These are phyloP conservation scores for Brachirus orientalis DNA, from an alignment of 2,113 vertebrate species.

Conservation along the genomic window DNA sequence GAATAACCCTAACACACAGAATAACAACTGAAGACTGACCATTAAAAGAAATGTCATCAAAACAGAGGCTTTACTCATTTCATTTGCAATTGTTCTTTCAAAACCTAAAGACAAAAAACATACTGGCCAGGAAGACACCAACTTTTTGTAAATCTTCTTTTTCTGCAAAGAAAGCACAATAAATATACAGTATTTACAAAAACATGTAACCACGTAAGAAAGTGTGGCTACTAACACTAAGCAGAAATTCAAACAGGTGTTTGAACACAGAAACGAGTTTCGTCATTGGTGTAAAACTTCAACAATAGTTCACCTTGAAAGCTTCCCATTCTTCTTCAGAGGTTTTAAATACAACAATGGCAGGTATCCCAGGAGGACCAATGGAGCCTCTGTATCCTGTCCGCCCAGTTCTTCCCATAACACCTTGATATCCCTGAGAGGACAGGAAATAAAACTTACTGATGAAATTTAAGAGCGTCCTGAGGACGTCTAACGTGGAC, in stretches of 20 bases:
- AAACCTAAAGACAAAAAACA: conserved; percentile 20
- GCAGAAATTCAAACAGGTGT: neutral
- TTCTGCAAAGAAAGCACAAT: conserved; percentile 58
- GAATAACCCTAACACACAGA: neutral
- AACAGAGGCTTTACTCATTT: neutral
- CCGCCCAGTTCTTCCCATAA: conserved; percentile 76
- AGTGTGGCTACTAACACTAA: no score
- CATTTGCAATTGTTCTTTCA: fast-evolving
- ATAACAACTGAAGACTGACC: neutral
- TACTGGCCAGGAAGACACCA: conserved; percentile 80
- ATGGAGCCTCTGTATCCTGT: conserved; percentile 75
- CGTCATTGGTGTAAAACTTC: neutral
- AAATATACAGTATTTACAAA: neutral
- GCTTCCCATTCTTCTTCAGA: conserved; percentile 81
- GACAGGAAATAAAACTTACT: neutral
- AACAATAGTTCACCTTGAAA: conserved; percentile 73
- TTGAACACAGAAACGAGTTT: neutral
- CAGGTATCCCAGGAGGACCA: conserved; percentile 79
- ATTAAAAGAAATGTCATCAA: neutral
- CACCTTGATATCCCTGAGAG: conserved; percentile 76
- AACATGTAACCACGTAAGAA: neutral
- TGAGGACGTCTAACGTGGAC: no score
- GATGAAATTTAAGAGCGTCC: no score
- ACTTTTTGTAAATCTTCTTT: conserved; percentile 79
- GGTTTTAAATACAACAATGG: conserved; percentile 77